Conservation (phyloP, 2,113 vertebrate genomes). For the Sigmodon hispidus region DNA sequence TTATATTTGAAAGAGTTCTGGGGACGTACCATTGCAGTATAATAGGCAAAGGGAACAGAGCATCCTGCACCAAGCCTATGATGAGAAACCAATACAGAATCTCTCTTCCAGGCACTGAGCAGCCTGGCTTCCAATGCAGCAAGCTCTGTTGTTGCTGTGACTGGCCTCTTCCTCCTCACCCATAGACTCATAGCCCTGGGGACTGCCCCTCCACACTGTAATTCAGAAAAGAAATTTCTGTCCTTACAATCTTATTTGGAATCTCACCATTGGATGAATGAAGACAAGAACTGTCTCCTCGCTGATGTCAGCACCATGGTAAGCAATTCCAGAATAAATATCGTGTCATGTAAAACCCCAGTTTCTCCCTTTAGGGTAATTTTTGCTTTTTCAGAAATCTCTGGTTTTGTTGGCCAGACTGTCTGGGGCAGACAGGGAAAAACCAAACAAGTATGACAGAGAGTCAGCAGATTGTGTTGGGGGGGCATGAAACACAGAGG, state of each 20-base stretch:
- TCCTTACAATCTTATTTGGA: background rate
- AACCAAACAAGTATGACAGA: background rate
- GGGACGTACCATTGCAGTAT: background rate
- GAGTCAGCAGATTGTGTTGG: background rate
- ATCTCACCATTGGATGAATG: background rate
- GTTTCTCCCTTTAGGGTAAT: background rate
- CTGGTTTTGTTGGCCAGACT: background rate
- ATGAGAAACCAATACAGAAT: background rate
- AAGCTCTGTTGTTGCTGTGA: background rate
- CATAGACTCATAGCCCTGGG: background rate
- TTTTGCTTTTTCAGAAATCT: background rate
- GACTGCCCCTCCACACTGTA: background rate
- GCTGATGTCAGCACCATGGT: background rate
- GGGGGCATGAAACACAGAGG: background rate
- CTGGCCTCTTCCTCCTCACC: background rate
- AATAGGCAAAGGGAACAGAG: background rate
- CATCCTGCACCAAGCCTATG: fast-evolving
- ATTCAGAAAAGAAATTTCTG: background rate
- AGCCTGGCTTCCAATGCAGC: background rate
- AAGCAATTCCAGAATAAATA: background rate
- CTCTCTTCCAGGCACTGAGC: slow-evolving; percentile 51
- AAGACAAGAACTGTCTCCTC: slow-evolving; percentile 7
- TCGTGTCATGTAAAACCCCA: background rate
- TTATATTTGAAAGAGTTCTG: background rate
- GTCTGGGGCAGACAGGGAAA: background rate